Percentiles rank a stretch among this genome's conserved stretches.
These are phyloP conservation scores for Falco peregrinus DNA, from an alignment of 2,797 vertebrate genomes.

Conservation along the genomic window DNA sequence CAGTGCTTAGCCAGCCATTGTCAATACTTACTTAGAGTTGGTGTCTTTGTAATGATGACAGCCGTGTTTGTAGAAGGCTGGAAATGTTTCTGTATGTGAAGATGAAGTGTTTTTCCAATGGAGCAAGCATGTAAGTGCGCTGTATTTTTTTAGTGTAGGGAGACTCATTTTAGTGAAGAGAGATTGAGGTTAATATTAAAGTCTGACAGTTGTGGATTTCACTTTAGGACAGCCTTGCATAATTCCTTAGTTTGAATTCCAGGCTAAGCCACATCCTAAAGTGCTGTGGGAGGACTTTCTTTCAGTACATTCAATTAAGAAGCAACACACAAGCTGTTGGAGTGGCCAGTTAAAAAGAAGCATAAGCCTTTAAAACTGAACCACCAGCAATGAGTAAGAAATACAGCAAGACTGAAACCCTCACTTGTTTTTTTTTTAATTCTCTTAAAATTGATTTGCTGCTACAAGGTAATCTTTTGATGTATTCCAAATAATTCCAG, in stretches of 20 bases:
- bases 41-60: background rate
- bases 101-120: background rate
- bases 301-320: background rate
- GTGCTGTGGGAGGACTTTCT: background rate
- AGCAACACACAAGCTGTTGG: background rate
- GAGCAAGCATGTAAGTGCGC: background rate
- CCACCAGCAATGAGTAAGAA: background rate
- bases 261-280: background rate
- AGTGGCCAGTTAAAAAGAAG: background rate
- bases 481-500: background rate
- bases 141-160: background rate
- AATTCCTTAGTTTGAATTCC: constrained; percentile 12
- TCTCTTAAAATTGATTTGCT: background rate
- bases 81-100: background rate
- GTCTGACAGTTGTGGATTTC: background rate
- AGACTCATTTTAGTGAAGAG: background rate
- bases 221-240: background rate
- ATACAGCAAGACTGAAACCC: background rate
- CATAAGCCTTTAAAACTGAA: constrained; percentile 20
- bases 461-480: background rate
- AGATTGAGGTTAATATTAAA: background rate
- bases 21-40: constrained; percentile 15
- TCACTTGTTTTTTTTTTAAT: background rate
- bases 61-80: background rate
- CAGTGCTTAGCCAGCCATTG: background rate